Evolutionary conservation across 2,797 vertebrate genomes (phyloP).

Genomic region (Siniperca scherzeri): DNA sequence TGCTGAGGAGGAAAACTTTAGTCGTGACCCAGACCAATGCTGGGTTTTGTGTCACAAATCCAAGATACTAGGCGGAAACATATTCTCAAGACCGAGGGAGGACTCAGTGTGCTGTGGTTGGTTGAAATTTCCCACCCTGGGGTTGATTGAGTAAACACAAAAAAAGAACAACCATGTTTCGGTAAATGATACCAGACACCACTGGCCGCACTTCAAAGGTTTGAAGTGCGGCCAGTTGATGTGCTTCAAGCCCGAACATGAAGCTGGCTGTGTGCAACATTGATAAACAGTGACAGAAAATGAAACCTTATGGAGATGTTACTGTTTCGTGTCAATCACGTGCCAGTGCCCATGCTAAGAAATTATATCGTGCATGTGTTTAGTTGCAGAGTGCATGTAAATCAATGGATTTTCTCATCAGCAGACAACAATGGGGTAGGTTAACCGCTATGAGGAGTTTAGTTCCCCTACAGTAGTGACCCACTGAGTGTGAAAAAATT

Average conservation of each 20-base stretch:
- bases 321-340: fast-evolving
- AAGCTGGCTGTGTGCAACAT: neutral
- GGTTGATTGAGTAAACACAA: conserved; percentile 1
- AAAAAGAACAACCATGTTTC: conserved; percentile 19
- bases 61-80: neutral
- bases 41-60: neutral
- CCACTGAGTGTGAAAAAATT: neutral
- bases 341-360: neutral
- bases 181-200: neutral
- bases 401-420: neutral
- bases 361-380: fast-evolving
- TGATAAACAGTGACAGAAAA: conserved; percentile 20
- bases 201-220: conserved; percentile 1
- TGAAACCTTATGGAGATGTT: conserved; percentile 26
- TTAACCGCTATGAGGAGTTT: neutral
- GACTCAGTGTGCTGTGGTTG: neutral
- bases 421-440: neutral
- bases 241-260: conserved; percentile 42
- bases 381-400: neutral
- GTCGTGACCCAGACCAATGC: neutral
- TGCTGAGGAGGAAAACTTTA: neutral
- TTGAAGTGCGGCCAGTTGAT: neutral
- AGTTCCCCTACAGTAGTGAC: conserved; percentile 22
- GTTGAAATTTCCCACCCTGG: conserved; percentile 11
- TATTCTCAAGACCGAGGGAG: neutral